Conservation (phyloP, 2,888 invertebrate species). For the Thysanoteuthis rhombus region DNA sequence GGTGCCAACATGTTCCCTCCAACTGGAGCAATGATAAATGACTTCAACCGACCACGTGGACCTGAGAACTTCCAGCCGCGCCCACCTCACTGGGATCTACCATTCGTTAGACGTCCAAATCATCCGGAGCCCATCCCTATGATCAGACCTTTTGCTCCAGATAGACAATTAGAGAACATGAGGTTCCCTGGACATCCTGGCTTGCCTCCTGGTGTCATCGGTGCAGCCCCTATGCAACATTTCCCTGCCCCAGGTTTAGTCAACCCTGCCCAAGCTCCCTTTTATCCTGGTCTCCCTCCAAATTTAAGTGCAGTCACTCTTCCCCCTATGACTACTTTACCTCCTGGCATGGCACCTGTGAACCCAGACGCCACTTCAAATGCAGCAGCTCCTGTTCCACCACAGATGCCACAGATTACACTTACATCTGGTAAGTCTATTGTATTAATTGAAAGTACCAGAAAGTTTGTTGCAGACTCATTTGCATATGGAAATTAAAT, state of each 20-base stretch:
- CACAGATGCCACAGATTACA: conserved; percentile 25
- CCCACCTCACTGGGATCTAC: conserved; percentile 22
- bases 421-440: conserved; percentile 13
- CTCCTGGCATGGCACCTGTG: conserved; percentile 12
- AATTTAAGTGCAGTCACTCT: neutral
- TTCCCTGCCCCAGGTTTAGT: neutral
- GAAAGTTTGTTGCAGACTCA: neutral
- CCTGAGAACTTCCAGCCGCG: conserved; percentile 18
- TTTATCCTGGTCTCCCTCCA: conserved; percentile 15
- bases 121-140: conserved; percentile 21
- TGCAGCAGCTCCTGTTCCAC: conserved; percentile 1
- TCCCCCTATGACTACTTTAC: neutral
- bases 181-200: neutral
- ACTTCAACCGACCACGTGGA: conserved; percentile 19
- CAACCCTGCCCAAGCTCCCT: neutral
- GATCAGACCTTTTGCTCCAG: conserved; percentile 15
- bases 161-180: conserved; percentile 16
- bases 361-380: neutral
- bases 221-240: neutral
- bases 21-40: neutral
- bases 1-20: conserved; percentile 19
- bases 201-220: neutral
- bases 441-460: neutral
- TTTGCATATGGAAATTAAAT: neutral
- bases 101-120: neutral